Base-by-base conservation (phyloP, 2,888 invertebrate genomes). In the Matsumyia berberina region DNA sequence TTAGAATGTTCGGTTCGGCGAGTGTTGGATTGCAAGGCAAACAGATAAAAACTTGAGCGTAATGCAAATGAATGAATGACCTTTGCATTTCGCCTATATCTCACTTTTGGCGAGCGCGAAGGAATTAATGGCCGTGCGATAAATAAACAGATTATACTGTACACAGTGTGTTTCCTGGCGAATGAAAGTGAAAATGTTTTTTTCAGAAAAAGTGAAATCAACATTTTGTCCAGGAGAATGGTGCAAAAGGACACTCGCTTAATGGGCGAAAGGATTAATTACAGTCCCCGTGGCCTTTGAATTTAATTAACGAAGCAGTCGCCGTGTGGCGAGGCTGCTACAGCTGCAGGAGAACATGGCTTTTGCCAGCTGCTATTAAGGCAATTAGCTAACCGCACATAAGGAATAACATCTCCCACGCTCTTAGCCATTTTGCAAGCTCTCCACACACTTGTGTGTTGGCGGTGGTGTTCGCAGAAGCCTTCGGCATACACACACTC, bases 211-310 rank as follows among this genome's bases (percentile, higher is more conserved):
- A 85, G 85, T 85, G 85, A 85, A 85, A 85, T 85, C 85, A 80
- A 24, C 46, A 62, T 60, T 39, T 69, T 44, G 58, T 53, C 17
- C 7, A n/a, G 15, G 12, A 51, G 55, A 19, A 64, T 49, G 67
- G 46, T 74, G 85, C 80, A 85, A 85, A 85, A 85, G 85, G 85
- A 85, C 85, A 85, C 69, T 79, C 46, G 74, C 70, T 74, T 85
- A 85, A 85, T 80, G 73, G 85, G 85, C 85, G 85, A 85, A 85
- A 85, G 85, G 85, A 85, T 85, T 85, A 85, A 85, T 85, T 85
- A 85, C 85, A 80, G 85, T 85, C 85, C 85, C 85, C 85, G 66
- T 85, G 85, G 85, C 85, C 85, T 85, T 85, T 85, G 85, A 80
- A 85, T 80, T 85, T 85, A 80, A 85, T 85, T 85, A 85, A 85